Conservation (phyloP, 2,797 vertebrate genomes). For the Phrynocephalus guinanensis region DNA sequence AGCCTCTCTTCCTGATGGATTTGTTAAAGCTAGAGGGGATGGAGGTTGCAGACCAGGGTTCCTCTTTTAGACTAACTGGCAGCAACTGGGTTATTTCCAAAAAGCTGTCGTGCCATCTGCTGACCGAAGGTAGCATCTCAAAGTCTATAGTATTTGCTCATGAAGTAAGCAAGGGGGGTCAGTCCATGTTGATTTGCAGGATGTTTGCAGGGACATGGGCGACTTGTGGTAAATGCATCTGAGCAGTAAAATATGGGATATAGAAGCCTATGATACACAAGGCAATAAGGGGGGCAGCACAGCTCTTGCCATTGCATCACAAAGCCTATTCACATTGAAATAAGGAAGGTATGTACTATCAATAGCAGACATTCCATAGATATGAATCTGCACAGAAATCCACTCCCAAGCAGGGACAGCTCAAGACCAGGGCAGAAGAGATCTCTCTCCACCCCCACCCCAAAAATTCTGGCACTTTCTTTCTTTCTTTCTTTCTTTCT, state of each 20-base stretch:
- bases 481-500: too few species aligned
- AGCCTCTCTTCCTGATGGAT: background rate
- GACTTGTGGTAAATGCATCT: background rate
- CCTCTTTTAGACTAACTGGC: background rate
- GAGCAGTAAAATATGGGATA: background rate
- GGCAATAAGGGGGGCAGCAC: background rate
- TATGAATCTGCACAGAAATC: background rate
- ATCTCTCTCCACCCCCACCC: too few species aligned
- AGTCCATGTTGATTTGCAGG: background rate
- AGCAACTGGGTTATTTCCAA: background rate
- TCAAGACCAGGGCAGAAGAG: too few species aligned
- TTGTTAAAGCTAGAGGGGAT: background rate
- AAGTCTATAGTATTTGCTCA: background rate
- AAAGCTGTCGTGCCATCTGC: constrained; percentile 16
- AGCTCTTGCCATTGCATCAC: background rate
- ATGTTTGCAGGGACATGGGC: background rate
- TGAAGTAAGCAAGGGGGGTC: background rate
- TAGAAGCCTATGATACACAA: background rate
- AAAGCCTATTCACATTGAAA: background rate
- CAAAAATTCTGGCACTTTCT: too few species aligned
- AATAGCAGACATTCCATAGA: background rate
- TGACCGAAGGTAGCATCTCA: background rate
- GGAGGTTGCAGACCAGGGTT: background rate
- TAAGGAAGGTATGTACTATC: background rate
- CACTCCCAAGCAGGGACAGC: too few species aligned